Evolutionary conservation across 2,888 invertebrate genomes (phyloP), one percentile per base, ranked within the genome.

Genomic region (Pseudoips prasinana): DNA sequence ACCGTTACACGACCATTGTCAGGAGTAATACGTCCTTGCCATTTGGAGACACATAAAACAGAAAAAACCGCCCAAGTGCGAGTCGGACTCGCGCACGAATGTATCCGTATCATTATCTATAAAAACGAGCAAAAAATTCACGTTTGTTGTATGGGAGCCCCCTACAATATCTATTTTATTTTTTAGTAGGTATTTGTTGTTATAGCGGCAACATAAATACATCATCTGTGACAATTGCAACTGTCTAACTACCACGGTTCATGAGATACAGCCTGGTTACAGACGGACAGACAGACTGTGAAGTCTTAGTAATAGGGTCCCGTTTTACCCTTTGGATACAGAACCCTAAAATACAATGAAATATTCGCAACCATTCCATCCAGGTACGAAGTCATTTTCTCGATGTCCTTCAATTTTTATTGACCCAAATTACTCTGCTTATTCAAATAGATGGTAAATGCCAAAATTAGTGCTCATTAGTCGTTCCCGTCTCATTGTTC

Each of bases 401-500:
- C 31, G 20, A 24, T 22, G 47, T 39, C 55, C 39, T 29, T 44
- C 51, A 39, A 42, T 37, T 64, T 54, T 58, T 50, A 60, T 51
- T 58, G 58, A 24, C 53, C 44, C 46, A 42, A 60, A 58, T 69
- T 62, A 49, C 36, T 46, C 56, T 42, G 45, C 35, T 58, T 55
- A 58, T 59, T 55, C 42, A 58, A 60, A 62, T 45, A 42, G 40
- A 30, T 26, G 37, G 39, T 46, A 39, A 47, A 48, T 52, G 35
- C 47, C 44, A 27, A 43, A 45, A 57, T 55, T 38, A 42, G 36
- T 31, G 39, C 36, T 47, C 43, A 46, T 51, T 50, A 46, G 39
- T 45, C 31, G 41, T 46, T 48, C 46, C 25, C 29, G 29, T 27
- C 23, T 39, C 32, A 40, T 52, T 49, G 38, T 43, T 41, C 40